Base-by-base conservation (phyloP, 2,888 invertebrate genomes). In the Rhingia campestris region DNA sequence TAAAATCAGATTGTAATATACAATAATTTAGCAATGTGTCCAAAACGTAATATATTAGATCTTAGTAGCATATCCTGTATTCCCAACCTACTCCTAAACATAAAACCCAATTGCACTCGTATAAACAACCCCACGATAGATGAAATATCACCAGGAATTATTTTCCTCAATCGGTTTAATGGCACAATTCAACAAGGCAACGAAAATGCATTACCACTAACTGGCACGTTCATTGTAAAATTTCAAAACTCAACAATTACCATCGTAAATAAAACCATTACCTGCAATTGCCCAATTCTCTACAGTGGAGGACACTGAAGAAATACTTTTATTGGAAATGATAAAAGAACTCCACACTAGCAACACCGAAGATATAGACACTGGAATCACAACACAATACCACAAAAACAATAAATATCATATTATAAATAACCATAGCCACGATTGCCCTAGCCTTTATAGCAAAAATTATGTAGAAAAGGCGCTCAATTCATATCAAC, bases 311-410 rank as follows among this genome's bases (percentile, higher is more conserved):
- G 45, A 39, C 39, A 56, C 56, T 14, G 41, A 39, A n/a, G 73
- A 69, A 61, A 54, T 81, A 4, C 41, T 80, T 33, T 69, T 63
- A 53, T 43, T 61, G 43, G 67, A 80, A 51, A 51, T 67, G 53
- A 59, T 80, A 35, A 67, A 67, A 39, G 67, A 61, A 45, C 39
- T 73, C n/a, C 59, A 74, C 37, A 14, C 59, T 9, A 81, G 64
- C 32, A 66, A 80, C 53, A 72, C 72, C 7, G 47, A 30, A 47
- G 47, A 47, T 22, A 47, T 30, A 47, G 7, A 47, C 14, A 47
- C 22, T 47, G 10, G 32, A 30, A 51, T 51, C 51, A 3, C 9
- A 32, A 33, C 33, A 51, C 30, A n/a, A 10, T 10, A 51, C 7
- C 22, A 33, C 33, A 0, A 51, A n/a, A 51, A 9, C 12, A 1